A percentile compares a stretch with the other conserved stretches of the same genome.
Evolutionary conservation across 2,797 vertebrate genomes (phyloP).

Genomic region (Labroides dimidiatus): DNA sequence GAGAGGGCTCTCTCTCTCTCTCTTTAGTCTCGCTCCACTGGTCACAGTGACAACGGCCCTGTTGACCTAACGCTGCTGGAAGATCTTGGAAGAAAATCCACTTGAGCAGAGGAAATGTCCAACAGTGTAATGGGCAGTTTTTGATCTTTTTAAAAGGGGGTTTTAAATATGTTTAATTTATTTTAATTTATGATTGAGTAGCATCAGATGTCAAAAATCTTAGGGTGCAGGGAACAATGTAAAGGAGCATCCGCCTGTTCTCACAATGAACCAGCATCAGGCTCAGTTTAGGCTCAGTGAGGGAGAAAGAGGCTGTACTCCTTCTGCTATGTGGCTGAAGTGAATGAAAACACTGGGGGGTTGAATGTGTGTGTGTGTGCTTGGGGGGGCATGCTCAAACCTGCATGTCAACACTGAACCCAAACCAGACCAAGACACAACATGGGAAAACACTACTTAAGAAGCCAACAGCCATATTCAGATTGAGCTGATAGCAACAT

Average conservation of each 20-base stretch:
- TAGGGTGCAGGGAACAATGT: slow-evolving; percentile 23
- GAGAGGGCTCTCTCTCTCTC: slow-evolving; percentile 34
- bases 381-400: slow-evolving; percentile 58
- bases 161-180: background rate
- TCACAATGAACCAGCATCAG: slow-evolving; percentile 58
- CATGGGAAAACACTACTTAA: slow-evolving; percentile 17
- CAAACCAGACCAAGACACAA: slow-evolving; percentile 44
- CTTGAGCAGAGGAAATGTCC: slow-evolving; percentile 7
- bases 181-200: background rate
- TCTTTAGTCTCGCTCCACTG: slow-evolving; percentile 62
- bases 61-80: slow-evolving; percentile 44
- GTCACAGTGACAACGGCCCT: slow-evolving; percentile 48
- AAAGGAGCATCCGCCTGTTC: slow-evolving; percentile 29
- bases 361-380: slow-evolving; percentile 24
- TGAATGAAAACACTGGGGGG: slow-evolving; percentile 73
- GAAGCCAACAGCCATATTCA: slow-evolving; percentile 9
- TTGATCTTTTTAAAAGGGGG: background rate
- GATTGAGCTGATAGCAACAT: slow-evolving; percentile 36
- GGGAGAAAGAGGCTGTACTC: slow-evolving; percentile 48
- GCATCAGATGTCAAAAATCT: slow-evolving; percentile 12
- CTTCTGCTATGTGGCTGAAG: slow-evolving; percentile 71
- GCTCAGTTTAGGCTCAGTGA: slow-evolving; percentile 57
- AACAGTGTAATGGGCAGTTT: background rate
- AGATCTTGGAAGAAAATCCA: slow-evolving; percentile 14
- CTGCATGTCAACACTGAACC: slow-evolving; percentile 62